phyloP scores from a whole-genome alignment of 2,113 vertebrate species.

The Phocoena sinus region DNA sequence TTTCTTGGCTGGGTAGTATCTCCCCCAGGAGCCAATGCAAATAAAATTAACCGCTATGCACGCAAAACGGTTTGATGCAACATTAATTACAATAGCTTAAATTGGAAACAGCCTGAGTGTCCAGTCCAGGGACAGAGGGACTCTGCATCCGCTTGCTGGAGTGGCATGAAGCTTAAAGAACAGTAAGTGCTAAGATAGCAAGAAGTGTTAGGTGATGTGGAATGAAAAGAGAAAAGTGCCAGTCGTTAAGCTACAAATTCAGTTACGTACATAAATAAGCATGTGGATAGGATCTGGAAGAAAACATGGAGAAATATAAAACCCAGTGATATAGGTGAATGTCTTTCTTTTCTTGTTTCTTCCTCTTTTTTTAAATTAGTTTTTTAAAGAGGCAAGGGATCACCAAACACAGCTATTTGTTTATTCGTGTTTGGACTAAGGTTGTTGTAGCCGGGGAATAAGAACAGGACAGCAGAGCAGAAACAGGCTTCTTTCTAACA shows the following conservation, averaged over 20 bases:
- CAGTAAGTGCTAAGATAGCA: not conserved
- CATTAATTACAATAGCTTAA: not conserved
- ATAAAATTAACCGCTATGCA: not conserved
- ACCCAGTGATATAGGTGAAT: not conserved
- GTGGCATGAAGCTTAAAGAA: not conserved
- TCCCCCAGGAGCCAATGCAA: not conserved
- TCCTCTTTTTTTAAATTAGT: not conserved
- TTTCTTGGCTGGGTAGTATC: not conserved
- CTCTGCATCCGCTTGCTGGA: not conserved
- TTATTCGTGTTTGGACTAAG: not conserved
- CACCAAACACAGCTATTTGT: not conserved
- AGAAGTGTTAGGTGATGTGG: rapidly evolving
- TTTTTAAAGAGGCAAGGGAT: not conserved
- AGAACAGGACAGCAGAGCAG: not conserved
- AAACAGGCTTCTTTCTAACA: no score
- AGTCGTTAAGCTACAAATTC: not conserved
- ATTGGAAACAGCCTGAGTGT: not conserved
- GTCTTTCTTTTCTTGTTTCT: not conserved
- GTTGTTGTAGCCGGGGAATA: rapidly evolving
- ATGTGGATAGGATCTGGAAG: not conserved
- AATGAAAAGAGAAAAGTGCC: not conserved
- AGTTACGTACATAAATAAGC: no score
- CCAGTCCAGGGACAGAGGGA: not conserved
- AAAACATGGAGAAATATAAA: not conserved
- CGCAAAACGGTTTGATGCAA: not conserved